Base-by-base conservation (phyloP, 1,140 invertebrate genomes). In the Drosophila paulistorum region DNA sequence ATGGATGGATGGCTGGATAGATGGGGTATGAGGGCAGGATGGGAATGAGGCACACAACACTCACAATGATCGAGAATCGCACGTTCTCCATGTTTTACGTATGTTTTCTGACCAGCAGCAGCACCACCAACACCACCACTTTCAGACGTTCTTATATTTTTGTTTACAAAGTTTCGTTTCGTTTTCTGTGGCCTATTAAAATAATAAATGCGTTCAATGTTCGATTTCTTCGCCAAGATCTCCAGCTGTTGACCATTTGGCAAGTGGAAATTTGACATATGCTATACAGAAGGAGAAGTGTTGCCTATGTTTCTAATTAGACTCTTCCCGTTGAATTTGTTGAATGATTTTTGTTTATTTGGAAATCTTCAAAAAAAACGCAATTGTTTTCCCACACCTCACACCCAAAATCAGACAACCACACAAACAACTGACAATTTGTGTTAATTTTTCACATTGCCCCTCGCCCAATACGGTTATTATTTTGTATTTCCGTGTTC, bases 11-110 rank as follows among this genome's bases (percentile, higher is more conserved):
- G 6, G 0, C 6, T 35, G 39, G 6, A 55, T 14, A 7, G 7
- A 48, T 20, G 33, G 39, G 11, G 5, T 20, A 37, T 13, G 10
- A 17, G 10, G 37, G 11, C 13, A 39, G 37, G 37, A 11, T 39
- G 3, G 4, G 11, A 1, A 17, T 0, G 17, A 7, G 7, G 35
- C 9, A 35, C 14, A 11, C 10, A 10, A 39, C 11, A 84, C 91
- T 92, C 81, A 92, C 91, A 74, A 92, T 92, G 30, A 92, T 92
- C 45, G 91, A 92, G 69, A 92, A 92, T 60, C 91, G 87, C 57
- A 92, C 91, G 73, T 91, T 92, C 69, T 92, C 91, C 90, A 92
- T 51, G 45, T 20, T 45, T 14, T 9, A 45, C 23, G 7, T 75
- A 39, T 91, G 11, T 11, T 58, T 5, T 58, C 20, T 51, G 64